Percentiles rank a stretch among this genome's conserved stretches.
Evolutionary conservation across 1,140 invertebrate species (phyloP).

Genomic region (Apis mellifera): DNA sequence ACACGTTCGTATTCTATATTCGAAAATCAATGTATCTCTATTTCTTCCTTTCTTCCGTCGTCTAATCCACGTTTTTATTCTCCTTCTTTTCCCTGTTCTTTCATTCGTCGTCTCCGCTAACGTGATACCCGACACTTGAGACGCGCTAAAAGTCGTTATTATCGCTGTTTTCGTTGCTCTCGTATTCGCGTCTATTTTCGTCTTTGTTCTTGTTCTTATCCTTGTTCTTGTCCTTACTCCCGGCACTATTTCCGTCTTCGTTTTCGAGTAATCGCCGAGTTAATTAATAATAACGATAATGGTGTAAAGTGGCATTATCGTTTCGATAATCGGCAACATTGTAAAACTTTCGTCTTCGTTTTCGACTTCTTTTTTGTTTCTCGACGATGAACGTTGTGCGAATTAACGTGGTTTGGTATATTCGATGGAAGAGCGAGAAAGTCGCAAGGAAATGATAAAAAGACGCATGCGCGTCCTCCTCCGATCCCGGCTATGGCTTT

Average conservation of each 20-base stretch:
- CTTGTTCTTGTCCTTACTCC: background rate
- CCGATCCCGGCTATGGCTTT: slow-evolving; percentile 57
- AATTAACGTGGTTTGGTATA: slow-evolving; percentile 2
- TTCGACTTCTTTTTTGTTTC: background rate
- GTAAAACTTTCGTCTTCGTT: background rate
- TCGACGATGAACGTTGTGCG: background rate
- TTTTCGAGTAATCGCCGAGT: background rate
- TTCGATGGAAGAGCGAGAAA: slow-evolving; percentile 18
- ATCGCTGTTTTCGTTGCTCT: background rate
- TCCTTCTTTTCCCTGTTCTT: background rate
- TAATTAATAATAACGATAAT: background rate
- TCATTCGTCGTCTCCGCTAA: background rate
- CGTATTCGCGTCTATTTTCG: background rate
- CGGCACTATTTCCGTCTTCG: background rate
- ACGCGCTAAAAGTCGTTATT: background rate
- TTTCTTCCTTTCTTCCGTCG: background rate
- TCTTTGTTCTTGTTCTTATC: background rate
- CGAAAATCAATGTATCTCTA: no score
- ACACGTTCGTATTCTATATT: no score
- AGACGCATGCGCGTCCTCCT: slow-evolving; percentile 47
- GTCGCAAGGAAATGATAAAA: slow-evolving; percentile 9
- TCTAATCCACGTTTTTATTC: no score
- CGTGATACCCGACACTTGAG: no score
- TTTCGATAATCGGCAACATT: background rate
- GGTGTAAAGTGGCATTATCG: background rate